A percentile compares a stretch with the other conserved stretches of the same genome.
Evolutionary conservation across 2,888 invertebrate species (phyloP).

Genomic region (Habrosyne pyritoides): DNA sequence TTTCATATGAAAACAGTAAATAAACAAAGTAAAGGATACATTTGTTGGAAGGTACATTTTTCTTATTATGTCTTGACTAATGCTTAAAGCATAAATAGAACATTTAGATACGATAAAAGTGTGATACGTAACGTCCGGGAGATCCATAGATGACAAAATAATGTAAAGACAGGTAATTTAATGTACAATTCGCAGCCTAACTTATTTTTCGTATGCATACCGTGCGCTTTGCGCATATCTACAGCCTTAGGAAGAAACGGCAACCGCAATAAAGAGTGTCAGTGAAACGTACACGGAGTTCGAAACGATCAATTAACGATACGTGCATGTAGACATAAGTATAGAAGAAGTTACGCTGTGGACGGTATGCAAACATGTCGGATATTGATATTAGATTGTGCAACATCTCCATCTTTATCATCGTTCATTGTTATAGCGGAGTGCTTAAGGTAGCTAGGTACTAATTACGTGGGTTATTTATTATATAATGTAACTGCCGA

Average conservation of each 20-base stretch:
- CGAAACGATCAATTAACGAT: conserved; percentile 47
- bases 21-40: no score
- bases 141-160: not conserved
- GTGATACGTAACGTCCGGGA: no score
- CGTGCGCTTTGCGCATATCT: conserved; percentile 34
- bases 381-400: conserved; percentile 38
- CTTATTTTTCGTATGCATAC: conserved; percentile 56
- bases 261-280: conserved; percentile 46
- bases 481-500: not conserved
- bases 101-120: no score
- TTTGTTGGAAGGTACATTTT: no score
- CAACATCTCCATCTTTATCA: conserved; percentile 45
- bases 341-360: conserved; percentile 23
- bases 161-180: not conserved
- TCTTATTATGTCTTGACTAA: no score
- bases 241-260: conserved; percentile 51
- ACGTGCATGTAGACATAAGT: conserved; percentile 28
- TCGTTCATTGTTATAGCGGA: not conserved
- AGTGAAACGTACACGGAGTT: conserved; percentile 59
- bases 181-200: conserved; percentile 17
- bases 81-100: no score
- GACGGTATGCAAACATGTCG: conserved; percentile 26
- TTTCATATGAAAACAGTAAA: no score
- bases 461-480: not conserved
- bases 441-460: not conserved